Base-by-base conservation (phyloP, 2,797 vertebrate genomes). In the Onychomys torridus region DNA sequence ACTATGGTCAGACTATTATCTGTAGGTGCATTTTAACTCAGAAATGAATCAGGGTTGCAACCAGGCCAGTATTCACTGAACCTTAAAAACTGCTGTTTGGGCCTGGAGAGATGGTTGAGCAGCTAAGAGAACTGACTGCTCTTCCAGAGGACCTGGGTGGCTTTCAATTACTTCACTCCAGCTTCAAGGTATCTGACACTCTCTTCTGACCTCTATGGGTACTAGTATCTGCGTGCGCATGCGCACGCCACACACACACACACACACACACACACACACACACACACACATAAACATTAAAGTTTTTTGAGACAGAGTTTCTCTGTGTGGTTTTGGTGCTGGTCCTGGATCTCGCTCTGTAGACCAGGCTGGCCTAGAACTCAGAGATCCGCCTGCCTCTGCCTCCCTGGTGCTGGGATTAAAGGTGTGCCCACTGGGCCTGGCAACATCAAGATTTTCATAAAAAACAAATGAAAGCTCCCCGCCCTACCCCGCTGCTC, bases 1-100 rank as follows among this genome's bases (percentile, higher is more conserved):
- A 69, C 73, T 82, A 78, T 59, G 49, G 67, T 82, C 71, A 93
- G 83, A 43, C 55, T 92, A 12, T 81, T 96, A 81, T 75, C 40
- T 94, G n/a, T 40, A 63, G 37, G 71, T 78, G 52, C 87, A 92
- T 92, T 95, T 97, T 79, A 96, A 81, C 67, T 87, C 76, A 37
- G 37, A 90, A 78, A 76, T 83, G 13, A 89, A 55, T 94, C 69
- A 94, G 76, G 76, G 67, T 94, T 95, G n/a, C 91, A 78, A 86
- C 89, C n/a, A 96, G 37, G 61, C 34, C 46, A 90, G 43, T 63
- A 73, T 37, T 82, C 69, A 83, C 37, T 29, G 69, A 81, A 40
- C 61, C 78, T 93, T 97, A 77, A 82, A 93, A 91, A 49, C 27
- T 69, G 27, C 46, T 76, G 55, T 90, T 49, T 78, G 19, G 55